These are phyloP conservation scores for Diplosoma virens DNA, from an alignment of 23 tunicate genomes.

Conservation along the genomic window DNA sequence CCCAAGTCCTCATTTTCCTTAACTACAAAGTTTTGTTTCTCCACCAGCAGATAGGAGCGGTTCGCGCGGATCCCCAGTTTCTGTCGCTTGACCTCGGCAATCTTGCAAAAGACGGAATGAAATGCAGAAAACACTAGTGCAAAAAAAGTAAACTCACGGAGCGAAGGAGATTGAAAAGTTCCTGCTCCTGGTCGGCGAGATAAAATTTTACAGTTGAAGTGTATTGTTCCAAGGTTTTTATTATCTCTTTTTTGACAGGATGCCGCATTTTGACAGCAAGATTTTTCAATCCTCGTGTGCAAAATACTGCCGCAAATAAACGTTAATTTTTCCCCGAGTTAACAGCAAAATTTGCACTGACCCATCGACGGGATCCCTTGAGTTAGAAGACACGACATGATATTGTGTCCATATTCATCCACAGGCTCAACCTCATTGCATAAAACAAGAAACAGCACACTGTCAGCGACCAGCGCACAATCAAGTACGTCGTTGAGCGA, in stretches of 20 bases:
- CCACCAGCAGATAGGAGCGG: conserved; percentile 77
- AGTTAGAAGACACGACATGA: conserved; percentile 54
- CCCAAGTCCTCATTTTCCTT: conserved; percentile 26
- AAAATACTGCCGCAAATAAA: conserved; percentile 40
- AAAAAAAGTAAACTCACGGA: conserved; percentile 63
- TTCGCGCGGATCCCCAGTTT: conserved; percentile 47
- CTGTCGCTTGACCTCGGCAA: conserved; percentile 64
- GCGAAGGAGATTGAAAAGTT: conserved; percentile 53
- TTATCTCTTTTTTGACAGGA: conserved; percentile 48
- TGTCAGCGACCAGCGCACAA: conserved; percentile 66
- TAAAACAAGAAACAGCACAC: conserved; percentile 60
- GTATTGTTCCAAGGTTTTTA: conserved; percentile 37
- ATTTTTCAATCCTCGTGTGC: conserved; percentile 43
- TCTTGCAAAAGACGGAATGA: conserved; percentile 21
- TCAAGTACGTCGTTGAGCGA: conserved; percentile 34
- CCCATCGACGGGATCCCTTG: conserved; percentile 78
- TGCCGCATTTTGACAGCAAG: conserved; percentile 42
- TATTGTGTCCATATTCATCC: conserved; percentile 52
- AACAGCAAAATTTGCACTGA: conserved; percentile 4
- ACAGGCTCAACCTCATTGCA: conserved; percentile 49
- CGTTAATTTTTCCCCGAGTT: background rate
- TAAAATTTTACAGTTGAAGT: conserved; percentile 39
- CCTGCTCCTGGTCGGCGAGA: conserved; percentile 54
- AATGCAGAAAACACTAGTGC: no score
- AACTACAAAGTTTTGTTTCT: conserved; percentile 38